These are phyloP conservation scores for Drosophila affinis DNA, from an alignment of 2,888 invertebrate species.

Conservation along the genomic window DNA sequence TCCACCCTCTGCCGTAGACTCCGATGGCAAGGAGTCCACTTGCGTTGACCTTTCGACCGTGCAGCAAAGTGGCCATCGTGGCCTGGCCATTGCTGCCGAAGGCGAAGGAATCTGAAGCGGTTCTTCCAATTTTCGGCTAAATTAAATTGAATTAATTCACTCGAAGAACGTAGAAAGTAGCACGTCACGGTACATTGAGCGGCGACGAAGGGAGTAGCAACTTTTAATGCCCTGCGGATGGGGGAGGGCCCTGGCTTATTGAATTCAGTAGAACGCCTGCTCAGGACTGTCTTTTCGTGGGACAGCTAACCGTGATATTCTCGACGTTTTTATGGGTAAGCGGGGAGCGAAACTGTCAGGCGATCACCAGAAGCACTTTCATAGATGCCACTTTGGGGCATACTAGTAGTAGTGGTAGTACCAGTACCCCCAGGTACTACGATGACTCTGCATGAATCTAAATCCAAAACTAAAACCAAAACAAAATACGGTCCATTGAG, in stretches of 20 bases:
- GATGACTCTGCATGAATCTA: constrained; percentile 1
- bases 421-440: too few relatives aligned
- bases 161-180: constrained; percentile 35
- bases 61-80: constrained; percentile 56
- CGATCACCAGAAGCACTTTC: neutral
- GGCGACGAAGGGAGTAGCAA: constrained; percentile 39
- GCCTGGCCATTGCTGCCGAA: constrained; percentile 12
- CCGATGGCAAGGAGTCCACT: constrained; percentile 6
- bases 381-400: neutral
- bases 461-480: neutral
- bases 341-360: neutral
- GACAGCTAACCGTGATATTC: constrained; percentile 8
- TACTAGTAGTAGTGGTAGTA: too few relatives aligned
- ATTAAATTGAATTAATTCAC: constrained; percentile 65
- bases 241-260: constrained; percentile 3
- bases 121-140: constrained; percentile 73
- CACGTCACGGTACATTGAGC: constrained; percentile 65
- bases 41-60: constrained; percentile 71
- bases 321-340: neutral
- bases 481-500: constrained; percentile 11
- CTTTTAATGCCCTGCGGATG: constrained; percentile 15
- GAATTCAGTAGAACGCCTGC: constrained; percentile 7
- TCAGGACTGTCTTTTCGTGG: neutral
- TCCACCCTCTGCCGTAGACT: neutral
- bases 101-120: constrained; percentile 57